Base-by-base conservation (phyloP, 2,113 vertebrate genomes). In the Otis tarda region DNA sequence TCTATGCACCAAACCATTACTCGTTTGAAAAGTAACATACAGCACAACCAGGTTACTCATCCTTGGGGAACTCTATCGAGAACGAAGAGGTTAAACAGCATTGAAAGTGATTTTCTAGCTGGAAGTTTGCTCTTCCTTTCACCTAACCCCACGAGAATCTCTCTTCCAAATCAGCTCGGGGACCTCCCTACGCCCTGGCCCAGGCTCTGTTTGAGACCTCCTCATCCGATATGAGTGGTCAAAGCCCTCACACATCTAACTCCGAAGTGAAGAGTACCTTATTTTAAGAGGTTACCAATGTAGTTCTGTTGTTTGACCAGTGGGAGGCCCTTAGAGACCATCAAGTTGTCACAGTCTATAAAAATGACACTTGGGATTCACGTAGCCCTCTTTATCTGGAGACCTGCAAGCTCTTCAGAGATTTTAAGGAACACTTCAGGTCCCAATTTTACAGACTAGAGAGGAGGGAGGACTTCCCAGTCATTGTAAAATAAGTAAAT, bases 251-350 rank as follows among this genome's bases (percentile, higher is more conserved):
- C 33, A 68, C 22, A 22, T 24, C 27, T 47, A 30, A 52, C 22
- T 9, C 52, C 37, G 19, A 47, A 55, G 30, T 0, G 5, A 77
- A 85, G 9, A 7, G 7, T 82, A 16, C 25, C 31, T 79, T 50
- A 6, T 20, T 57, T 12, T 20, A 12, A 47, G 30, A 56, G 16
- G 14, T 4, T 52, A 25, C 17, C 23, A 56, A 23, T 89, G 96
- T 49, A 96, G 64, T 96, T 93, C 82, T 84, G 45, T 17, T 24
- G 33, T 89, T 94, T 90, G 76, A 56, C 96, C 96, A 95, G 94
- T 70, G 86, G 96, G 96, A 96, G 95, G 95, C 96, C 90, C 94
- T 89, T 95, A 88, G 82, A 95, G 85, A 96, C 90, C 89, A 95
- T 79, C 84, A 76, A 71, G 92, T 88, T 88, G 39, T 74, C 83